These are phyloP conservation scores for Orestias chungarensis DNA, from an alignment of 2,797 vertebrate genomes.

Conservation along the genomic window DNA sequence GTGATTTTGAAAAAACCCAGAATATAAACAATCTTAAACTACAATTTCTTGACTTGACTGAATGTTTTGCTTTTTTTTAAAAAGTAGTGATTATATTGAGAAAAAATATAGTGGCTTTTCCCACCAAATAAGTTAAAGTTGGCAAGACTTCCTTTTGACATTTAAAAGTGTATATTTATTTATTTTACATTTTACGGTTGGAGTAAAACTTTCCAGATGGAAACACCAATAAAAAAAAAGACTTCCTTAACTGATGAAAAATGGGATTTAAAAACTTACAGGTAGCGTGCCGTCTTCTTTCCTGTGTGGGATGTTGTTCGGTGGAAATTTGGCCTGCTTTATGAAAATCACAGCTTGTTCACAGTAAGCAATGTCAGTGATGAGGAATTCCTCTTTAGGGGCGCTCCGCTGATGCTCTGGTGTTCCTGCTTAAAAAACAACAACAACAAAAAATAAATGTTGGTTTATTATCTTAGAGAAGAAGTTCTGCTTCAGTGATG, in stretches of 20 bases:
- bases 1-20: neutral
- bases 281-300: conserved; percentile 81
- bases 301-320: conserved; percentile 65
- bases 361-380: conserved; percentile 87
- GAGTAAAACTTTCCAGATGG: neutral
- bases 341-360: conserved; percentile 86
- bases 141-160: conserved; percentile 9
- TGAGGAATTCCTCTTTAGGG: conserved; percentile 80
- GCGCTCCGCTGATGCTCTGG: conserved; percentile 59
- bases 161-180: neutral
- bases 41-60: neutral
- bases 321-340: conserved; percentile 77
- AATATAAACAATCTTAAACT: neutral
- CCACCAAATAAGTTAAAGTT: neutral
- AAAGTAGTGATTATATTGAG: neutral
- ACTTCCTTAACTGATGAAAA: conserved; percentile 5
- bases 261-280: conserved; percentile 69
- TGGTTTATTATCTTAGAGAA: neutral
- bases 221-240: neutral
- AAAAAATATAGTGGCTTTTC: neutral
- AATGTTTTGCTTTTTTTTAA: neutral
- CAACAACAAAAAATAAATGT: too few relatives aligned
- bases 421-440: conserved; percentile 48
- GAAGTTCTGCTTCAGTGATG: conserved; percentile 10
- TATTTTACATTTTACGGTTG: neutral